Evolutionary conservation across 2,888 invertebrate genomes (phyloP), one percentile per base, ranked within the genome.

Genomic region (Sminthurides aquaticus): DNA sequence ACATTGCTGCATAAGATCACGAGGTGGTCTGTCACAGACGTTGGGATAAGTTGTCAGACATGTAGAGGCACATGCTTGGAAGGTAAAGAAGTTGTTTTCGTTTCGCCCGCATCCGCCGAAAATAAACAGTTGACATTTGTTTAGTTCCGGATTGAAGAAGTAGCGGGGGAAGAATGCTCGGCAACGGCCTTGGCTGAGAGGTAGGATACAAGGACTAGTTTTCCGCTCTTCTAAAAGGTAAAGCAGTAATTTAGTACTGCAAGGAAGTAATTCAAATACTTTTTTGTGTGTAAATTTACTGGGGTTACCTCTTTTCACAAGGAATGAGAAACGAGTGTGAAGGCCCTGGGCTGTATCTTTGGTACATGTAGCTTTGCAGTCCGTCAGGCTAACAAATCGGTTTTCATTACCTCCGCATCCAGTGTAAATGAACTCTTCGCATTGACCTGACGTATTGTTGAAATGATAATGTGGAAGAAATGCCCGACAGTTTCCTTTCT

Each of bases 91-190:
- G 48, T 75, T 74, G 65, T 78, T 78, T 18, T 62, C 72, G 63
- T 77, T 77, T 22, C 77, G 76, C 1, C 67, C 61, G 68, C 78
- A 78, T 0, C 76, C 77, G 1, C 76, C 76, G 54, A 75, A 77
- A 20, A 68, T 60, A 63, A 77, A 77, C 5, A 28, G 22, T 60
- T 74, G 68, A 28, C 69, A 69, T 22, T 8, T 34, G 24, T 57
- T 55, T 15, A 63, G 43, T 2, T 18, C 58, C 3, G 48, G 25
- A 27, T 68, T 61, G 62, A 63, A 69, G 52, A 54, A 65, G 55
- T 28, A 69, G 1, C 67, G 59, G 0, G 58, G 57, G 27, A 60
- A 61, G 52, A 57, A 61, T 3, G 65, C 65, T 15, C 57, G 48
- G 48, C 67, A 67, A 18, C 56, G 52, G 5, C 67, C 67, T 8